A percentile compares a stretch with the other conserved stretches of the same genome.
phyloP scores from a whole-genome alignment of 2,113 vertebrate species.

The Atractosteus spatula region DNA sequence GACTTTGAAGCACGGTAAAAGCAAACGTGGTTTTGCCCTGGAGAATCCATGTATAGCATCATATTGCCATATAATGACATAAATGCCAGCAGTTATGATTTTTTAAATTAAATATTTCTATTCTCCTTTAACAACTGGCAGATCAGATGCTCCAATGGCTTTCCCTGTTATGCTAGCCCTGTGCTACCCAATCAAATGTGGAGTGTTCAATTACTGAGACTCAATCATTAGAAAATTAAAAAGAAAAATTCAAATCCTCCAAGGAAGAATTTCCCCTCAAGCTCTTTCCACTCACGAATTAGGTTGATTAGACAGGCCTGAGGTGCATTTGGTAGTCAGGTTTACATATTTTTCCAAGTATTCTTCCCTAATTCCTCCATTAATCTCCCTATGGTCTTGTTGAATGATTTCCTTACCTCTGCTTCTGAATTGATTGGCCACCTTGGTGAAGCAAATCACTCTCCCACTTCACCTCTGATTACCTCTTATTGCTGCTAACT shows the following conservation, averaged over 20 bases:
- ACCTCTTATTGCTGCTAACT: constrained; percentile 66
- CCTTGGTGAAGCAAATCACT: constrained; percentile 68
- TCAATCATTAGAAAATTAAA: constrained; percentile 17
- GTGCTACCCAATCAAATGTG: constrained; percentile 8
- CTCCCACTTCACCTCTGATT: constrained; percentile 68
- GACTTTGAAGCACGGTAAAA: no score
- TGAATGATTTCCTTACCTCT: constrained; percentile 70
- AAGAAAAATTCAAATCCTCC: constrained; percentile 1
- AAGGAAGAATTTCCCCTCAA: constrained; percentile 22
- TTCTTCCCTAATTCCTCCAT: constrained; percentile 35
- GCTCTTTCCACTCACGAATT: constrained; percentile 13
- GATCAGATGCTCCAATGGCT: background rate
- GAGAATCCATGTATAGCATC: no score
- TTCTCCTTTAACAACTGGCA: no score
- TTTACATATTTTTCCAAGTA: constrained; percentile 24
- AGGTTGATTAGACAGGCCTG: constrained; percentile 35
- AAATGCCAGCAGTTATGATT: no score
- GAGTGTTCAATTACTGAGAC: constrained; percentile 14
- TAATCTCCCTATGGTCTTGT: constrained; percentile 47
- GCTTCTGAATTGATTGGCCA: constrained; percentile 67
- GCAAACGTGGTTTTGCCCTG: no score
- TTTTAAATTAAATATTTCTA: no score
- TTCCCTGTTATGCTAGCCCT: background rate
- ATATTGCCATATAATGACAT: no score
- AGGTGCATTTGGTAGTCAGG: constrained; percentile 29